These are phyloP conservation scores for Mellivora capensis DNA, from an alignment of 2,113 vertebrate species.

Conservation along the genomic window DNA sequence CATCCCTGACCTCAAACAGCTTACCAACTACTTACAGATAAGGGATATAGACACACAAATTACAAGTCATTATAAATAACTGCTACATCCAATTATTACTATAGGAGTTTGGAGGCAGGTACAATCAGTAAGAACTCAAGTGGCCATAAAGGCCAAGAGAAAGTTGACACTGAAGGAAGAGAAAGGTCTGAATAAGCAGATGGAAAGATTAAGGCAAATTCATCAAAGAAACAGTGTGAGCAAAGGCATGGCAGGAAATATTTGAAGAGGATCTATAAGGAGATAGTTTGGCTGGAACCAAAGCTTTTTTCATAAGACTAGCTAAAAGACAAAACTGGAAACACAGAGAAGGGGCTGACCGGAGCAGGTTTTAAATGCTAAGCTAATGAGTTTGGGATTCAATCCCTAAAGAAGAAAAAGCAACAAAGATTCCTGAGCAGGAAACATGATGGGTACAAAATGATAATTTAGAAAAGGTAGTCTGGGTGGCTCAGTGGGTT, in stretches of 20 bases:
- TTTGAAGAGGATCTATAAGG: neutral
- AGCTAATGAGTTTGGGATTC: neutral
- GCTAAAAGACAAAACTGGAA: neutral
- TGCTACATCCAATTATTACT: neutral
- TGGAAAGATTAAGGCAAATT: neutral
- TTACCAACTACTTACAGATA: neutral
- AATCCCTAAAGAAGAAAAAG: neutral
- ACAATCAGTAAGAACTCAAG: conserved; percentile 7
- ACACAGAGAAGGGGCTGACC: neutral
- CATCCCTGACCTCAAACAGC: neutral
- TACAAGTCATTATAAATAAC: neutral
- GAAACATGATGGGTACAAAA: neutral
- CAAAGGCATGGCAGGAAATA: neutral
- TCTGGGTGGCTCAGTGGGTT: too few relatives aligned
- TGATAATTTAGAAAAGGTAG: neutral
- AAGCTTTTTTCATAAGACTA: neutral
- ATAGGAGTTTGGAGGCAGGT: neutral
- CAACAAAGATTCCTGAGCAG: neutral
- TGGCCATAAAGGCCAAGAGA: neutral
- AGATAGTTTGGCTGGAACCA: neutral
- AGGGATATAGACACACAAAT: neutral
- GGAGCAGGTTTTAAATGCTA: neutral
- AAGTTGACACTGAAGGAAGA: neutral
- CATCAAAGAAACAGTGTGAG: neutral
- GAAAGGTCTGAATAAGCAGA: neutral